Evolutionary conservation across 2,113 vertebrate genomes (phyloP).

Genomic region (Chloropsis hardwickii): DNA sequence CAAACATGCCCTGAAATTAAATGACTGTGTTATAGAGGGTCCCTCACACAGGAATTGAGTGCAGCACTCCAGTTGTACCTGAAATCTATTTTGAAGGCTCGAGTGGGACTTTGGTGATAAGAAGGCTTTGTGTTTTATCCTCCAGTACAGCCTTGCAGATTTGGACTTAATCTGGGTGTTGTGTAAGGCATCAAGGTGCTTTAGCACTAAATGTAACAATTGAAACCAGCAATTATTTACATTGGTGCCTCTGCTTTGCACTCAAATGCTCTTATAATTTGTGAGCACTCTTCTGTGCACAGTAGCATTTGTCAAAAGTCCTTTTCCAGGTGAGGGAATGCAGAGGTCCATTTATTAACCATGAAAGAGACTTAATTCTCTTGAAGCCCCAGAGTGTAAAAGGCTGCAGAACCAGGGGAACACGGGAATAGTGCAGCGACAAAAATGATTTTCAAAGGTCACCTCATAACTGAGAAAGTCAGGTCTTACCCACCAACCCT

Average conservation of each 20-base stretch:
- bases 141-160: neutral
- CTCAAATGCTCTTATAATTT: neutral
- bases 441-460: slow-evolving; percentile 24
- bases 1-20: neutral
- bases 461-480: neutral
- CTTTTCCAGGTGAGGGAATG: neutral
- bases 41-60: neutral
- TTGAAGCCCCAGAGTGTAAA: neutral
- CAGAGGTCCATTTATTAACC: neutral
- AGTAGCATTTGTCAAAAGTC: neutral
- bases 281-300: neutral
- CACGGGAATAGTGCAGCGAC: neutral
- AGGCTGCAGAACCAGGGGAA: neutral
- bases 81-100: neutral
- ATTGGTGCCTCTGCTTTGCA: neutral
- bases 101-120: neutral
- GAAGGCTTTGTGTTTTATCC: slow-evolving; percentile 25
- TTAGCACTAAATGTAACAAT: neutral
- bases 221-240: neutral
- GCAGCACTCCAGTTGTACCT: neutral
- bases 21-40: neutral
- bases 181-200: neutral
- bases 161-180: neutral
- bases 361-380: neutral
- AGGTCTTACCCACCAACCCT: neutral